These are phyloP conservation scores for Anguilla megastoma DNA, from an alignment of 2,797 vertebrate genomes.

Conservation along the genomic window DNA sequence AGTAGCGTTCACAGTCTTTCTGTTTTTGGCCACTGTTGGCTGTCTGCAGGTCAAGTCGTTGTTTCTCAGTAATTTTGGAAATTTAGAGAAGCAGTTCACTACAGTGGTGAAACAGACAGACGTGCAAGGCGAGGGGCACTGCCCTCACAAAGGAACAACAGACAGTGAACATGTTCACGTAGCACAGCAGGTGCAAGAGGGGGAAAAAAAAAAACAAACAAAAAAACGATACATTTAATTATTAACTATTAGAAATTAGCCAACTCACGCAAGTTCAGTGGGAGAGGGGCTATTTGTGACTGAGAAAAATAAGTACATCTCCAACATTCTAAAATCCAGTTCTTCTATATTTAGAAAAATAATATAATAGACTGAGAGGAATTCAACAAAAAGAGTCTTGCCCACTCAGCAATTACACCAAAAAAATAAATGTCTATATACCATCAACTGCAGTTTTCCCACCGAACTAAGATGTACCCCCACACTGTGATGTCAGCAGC, in stretches of 20 bases:
- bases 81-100: neutral
- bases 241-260: neutral
- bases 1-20: neutral
- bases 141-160: neutral
- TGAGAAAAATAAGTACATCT: neutral
- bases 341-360: neutral
- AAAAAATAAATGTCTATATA: slow-evolving; percentile 7
- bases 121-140: neutral
- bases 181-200: neutral
- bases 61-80: neutral
- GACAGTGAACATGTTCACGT: neutral
- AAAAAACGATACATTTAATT: neutral
- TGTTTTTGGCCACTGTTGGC: neutral
- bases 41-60: neutral
- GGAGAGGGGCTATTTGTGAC: neutral
- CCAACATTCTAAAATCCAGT: slow-evolving; percentile 5
- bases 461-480: neutral
- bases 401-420: slow-evolving; percentile 6
- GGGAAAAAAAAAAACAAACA: neutral
- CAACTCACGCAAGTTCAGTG: neutral
- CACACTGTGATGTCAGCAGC: neutral
- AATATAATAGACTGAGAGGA: neutral
- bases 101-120: neutral
- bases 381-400: slow-evolving; percentile 1
- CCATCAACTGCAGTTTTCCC: neutral